Evolutionary conservation across 2,113 vertebrate species (phyloP).

Genomic region (Lamprotornis superbus): DNA sequence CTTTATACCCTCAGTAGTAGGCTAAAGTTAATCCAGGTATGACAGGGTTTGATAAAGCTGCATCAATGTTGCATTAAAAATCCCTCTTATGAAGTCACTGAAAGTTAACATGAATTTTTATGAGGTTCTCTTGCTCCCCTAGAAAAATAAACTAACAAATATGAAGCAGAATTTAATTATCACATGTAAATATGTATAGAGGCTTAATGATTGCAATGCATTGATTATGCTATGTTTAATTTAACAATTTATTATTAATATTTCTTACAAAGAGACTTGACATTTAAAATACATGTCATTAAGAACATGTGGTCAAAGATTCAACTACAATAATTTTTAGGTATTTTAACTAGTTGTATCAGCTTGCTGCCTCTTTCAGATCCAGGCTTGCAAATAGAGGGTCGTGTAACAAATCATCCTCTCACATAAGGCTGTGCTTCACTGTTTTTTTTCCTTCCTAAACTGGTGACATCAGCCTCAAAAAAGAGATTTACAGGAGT

Average conservation of each 20-base stretch:
- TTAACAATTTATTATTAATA: slow-evolving; percentile 37
- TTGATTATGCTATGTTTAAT: not conserved
- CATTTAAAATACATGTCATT: slow-evolving; percentile 22
- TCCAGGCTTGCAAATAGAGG: not conserved
- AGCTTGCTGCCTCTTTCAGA: slow-evolving; percentile 1
- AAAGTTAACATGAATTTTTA: slow-evolving; percentile 54
- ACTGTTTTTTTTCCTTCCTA: not conserved
- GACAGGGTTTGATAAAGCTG: not conserved
- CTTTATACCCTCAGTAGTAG: not conserved
- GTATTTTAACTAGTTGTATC: not conserved
- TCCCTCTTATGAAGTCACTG: slow-evolving; percentile 25
- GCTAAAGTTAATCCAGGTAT: not conserved
- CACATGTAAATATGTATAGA: slow-evolving; percentile 40
- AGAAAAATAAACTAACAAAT: slow-evolving; percentile 21
- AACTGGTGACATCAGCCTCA: slow-evolving; percentile 3
- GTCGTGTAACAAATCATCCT: slow-evolving; percentile 16
- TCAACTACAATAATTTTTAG: slow-evolving; percentile 6
- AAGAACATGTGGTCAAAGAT: slow-evolving; percentile 2
- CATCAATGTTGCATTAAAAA: not conserved
- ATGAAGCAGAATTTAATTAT: slow-evolving; percentile 21
- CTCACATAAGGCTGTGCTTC: slow-evolving; percentile 2
- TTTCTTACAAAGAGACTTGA: slow-evolving; percentile 5
- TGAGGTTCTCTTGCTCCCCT: not conserved
- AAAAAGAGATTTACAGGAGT: slow-evolving; percentile 21
- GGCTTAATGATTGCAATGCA: not conserved